Percentiles rank a stretch among this genome's conserved stretches.
Evolutionary conservation across 2,888 invertebrate species (phyloP).

Genomic region (Aphrophora alni): DNA sequence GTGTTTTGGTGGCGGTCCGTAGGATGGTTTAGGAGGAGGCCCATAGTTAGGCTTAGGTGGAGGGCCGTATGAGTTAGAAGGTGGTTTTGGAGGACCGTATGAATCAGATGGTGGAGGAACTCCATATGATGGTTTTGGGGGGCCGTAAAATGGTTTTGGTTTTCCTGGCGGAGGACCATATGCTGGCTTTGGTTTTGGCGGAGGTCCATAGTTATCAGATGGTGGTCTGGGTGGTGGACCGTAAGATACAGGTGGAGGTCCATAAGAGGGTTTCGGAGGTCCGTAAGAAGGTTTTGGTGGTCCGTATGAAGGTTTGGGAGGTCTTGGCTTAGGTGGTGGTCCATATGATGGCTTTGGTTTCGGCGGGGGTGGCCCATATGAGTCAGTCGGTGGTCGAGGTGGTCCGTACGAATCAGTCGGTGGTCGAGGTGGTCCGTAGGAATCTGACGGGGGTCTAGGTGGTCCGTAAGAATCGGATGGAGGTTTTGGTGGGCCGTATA

Average conservation of each 20-base stretch:
- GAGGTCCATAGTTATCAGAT: conserved; percentile 49
- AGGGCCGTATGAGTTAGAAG: conserved; percentile 56
- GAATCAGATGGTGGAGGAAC: conserved; percentile 46
- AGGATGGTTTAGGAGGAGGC: conserved; percentile 52
- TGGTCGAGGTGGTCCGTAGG: conserved; percentile 52
- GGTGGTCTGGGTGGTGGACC: conserved; percentile 53
- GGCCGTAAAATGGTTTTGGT: conserved; percentile 49
- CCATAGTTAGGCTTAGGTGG: conserved; percentile 53
- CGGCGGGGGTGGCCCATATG: conserved; percentile 60
- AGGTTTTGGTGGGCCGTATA: conserved; percentile 52
- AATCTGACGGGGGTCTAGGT: conserved; percentile 43
- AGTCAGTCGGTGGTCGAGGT: conserved; percentile 55
- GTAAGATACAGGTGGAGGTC: conserved; percentile 44
- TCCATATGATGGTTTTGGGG: conserved; percentile 54
- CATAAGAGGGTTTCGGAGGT: conserved; percentile 54
- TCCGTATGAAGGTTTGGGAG: conserved; percentile 55
- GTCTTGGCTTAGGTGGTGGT: conserved; percentile 52
- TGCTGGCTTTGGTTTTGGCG: conserved; percentile 52
- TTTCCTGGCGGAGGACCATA: conserved; percentile 52
- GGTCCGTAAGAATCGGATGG: conserved; percentile 43
- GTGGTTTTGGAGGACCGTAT: conserved; percentile 53
- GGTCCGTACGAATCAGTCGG: conserved; percentile 49
- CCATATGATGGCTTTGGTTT: conserved; percentile 56
- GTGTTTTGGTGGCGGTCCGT: conserved; percentile 46
- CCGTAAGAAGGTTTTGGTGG: conserved; percentile 56